phyloP scores from a whole-genome alignment of 2,113 vertebrate genomes.

The Corapipo altera region DNA sequence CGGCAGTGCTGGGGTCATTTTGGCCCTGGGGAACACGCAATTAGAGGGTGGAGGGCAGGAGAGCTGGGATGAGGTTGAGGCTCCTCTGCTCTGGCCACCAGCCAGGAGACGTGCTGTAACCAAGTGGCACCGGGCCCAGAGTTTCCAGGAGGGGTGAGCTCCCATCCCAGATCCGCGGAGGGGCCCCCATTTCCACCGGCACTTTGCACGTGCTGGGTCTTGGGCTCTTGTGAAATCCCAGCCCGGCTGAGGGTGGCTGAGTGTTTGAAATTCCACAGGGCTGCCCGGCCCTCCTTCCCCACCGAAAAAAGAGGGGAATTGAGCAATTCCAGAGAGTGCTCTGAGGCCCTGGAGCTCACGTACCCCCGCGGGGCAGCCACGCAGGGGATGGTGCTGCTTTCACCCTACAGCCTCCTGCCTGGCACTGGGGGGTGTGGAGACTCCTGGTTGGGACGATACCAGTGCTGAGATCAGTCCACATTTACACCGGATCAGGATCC shows the following conservation, averaged over 20 bases:
- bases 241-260: background rate
- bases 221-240: constrained; percentile 38
- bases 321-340: background rate
- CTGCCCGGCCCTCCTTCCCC: background rate
- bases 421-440: background rate
- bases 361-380: background rate
- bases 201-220: background rate
- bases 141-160: constrained; percentile 31
- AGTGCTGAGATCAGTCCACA: background rate
- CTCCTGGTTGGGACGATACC: background rate
- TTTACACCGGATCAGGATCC: background rate
- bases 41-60: background rate
- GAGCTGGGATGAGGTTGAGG: background rate
- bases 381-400: background rate
- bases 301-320: background rate
- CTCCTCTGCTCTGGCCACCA: background rate
- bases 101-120: constrained; percentile 49
- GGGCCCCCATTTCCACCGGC: background rate
- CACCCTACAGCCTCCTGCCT: background rate
- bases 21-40: background rate
- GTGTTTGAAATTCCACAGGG: constrained; percentile 18
- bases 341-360: background rate
- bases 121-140: constrained; percentile 6
- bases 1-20: background rate
- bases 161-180: background rate